phyloP scores from a whole-genome alignment of 2,888 invertebrate species.

The Volucella inflata region DNA sequence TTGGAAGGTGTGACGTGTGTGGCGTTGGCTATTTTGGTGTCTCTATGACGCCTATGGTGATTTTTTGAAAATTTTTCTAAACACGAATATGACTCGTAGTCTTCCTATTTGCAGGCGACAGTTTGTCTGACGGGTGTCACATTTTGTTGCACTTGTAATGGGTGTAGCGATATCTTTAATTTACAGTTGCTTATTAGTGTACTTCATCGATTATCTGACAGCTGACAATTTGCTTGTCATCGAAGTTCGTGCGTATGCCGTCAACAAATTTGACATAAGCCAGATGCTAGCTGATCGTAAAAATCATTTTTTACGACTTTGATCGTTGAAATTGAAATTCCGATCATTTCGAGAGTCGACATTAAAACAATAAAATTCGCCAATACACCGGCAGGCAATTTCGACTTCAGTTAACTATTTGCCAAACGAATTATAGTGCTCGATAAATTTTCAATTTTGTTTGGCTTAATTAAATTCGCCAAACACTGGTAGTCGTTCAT shows the following conservation, averaged over 20 bases:
- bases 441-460: constrained; percentile 3
- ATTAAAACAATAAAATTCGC: not conserved
- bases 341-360: no score
- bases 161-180: no score
- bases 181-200: no score
- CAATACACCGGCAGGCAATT: constrained; percentile 1
- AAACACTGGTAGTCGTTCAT: not conserved
- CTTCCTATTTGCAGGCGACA: constrained; percentile 34
- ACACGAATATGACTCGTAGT: not conserved
- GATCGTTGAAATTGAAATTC: no score
- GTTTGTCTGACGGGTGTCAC: constrained; percentile 29
- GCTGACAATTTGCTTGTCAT: no score
- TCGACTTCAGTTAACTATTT: not conserved
- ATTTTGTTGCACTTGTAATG: not conserved
- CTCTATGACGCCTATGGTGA: constrained; percentile 19
- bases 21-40: constrained; percentile 53
- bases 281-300: no score
- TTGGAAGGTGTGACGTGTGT: constrained; percentile 64
- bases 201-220: no score
- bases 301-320: no score
- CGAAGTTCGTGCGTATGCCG: no score
- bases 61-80: constrained; percentile 17
- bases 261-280: no score
- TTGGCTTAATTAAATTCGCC: not conserved
- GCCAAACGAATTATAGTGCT: not conserved